Conservation (phyloP, 2,797 vertebrate genomes). For the Lepilemur septentrionalis region DNA sequence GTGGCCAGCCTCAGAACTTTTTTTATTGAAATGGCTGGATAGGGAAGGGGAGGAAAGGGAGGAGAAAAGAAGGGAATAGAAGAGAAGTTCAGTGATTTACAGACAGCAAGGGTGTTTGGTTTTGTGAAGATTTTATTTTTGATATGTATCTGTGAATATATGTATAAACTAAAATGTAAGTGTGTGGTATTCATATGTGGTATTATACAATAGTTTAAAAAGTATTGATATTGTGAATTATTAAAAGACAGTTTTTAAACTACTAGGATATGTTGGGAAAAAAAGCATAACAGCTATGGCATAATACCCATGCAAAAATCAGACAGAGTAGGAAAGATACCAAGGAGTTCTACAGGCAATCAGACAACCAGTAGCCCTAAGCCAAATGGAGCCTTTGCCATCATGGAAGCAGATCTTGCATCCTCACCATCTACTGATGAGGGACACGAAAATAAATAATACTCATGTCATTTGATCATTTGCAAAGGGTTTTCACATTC, state of each 20-base stretch:
- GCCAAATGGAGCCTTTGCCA: neutral
- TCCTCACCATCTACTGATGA: neutral
- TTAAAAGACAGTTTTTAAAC: neutral
- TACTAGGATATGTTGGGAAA: neutral
- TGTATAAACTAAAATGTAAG: neutral
- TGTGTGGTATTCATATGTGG: neutral
- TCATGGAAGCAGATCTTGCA: neutral
- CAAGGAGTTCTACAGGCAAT: neutral
- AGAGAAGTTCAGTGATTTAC: neutral
- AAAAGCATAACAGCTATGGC: neutral
- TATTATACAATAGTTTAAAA: neutral
- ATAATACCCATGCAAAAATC: slow-evolving; percentile 17
- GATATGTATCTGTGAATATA: neutral
- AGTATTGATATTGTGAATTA: neutral
- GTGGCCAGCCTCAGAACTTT: neutral
- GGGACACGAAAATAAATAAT: neutral
- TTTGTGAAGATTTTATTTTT: slow-evolving; percentile 1
- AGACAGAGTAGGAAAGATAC: neutral
- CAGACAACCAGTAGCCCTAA: neutral
- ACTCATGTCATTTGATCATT: neutral
- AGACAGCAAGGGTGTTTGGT: neutral
- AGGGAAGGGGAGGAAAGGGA: neutral
- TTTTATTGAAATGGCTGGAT: neutral
- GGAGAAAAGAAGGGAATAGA: neutral
- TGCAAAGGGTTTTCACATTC: neutral